Conservation (phyloP, 2,888 invertebrate genomes). For the Calephelis perditalis region DNA sequence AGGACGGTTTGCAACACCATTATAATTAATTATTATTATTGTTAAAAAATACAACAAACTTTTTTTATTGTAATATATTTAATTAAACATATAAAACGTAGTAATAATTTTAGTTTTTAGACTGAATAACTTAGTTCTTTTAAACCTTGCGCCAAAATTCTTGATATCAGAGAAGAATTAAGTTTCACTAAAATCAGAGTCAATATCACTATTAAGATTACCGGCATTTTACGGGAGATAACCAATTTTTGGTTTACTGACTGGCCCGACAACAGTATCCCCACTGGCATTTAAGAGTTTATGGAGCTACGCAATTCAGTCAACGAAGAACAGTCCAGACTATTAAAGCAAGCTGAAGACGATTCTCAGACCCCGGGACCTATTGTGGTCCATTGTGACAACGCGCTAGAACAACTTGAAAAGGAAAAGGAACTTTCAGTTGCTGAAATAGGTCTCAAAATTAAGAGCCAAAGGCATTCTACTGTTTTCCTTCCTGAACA, state of each 20-base stretch:
- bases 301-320: constrained; percentile 2
- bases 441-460: not conserved
- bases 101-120: too few relatives aligned
- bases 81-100: too few relatives aligned
- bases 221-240: constrained; percentile 4
- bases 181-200: not conserved
- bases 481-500: not conserved
- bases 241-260: constrained; percentile 15
- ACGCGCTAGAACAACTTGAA: not conserved
- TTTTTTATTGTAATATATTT: too few relatives aligned
- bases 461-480: not conserved
- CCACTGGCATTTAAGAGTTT: constrained; percentile 16
- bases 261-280: constrained; percentile 14
- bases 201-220: constrained; percentile 2
- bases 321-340: not conserved
- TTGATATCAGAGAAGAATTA: constrained; percentile 12
- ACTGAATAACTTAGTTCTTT: too few relatives aligned
- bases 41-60: too few relatives aligned
- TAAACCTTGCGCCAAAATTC: not conserved
- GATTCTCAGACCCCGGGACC: not conserved
- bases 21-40: too few relatives aligned
- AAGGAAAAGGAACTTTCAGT: not conserved
- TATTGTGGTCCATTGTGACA: not conserved
- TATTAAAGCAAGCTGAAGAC: not conserved
- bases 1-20: too few relatives aligned